Evolutionary conservation across 1,140 invertebrate genomes (phyloP).

Genomic region (Elysia chlorotica): DNA sequence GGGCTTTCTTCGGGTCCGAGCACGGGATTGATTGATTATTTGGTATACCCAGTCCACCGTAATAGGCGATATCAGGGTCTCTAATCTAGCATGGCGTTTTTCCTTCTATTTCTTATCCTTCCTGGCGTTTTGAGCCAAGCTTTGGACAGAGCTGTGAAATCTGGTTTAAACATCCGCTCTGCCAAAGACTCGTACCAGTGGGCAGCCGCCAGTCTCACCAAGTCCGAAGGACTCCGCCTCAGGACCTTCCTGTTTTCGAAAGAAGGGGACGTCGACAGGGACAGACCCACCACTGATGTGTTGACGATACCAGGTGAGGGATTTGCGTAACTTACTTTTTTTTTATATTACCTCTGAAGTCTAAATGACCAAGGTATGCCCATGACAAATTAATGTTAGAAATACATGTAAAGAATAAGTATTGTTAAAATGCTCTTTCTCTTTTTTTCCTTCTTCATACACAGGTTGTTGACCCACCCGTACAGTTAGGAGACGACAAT

Average conservation of each 20-base stretch:
- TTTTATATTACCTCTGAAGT: too few relatives aligned
- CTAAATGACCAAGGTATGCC: too few relatives aligned
- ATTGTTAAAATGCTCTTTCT: neutral
- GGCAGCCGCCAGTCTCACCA: neutral
- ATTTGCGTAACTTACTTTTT: too few relatives aligned
- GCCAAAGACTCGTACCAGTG: constrained; percentile 1
- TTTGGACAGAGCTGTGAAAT: neutral
- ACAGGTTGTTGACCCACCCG: neutral
- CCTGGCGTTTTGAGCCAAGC: too few relatives aligned
- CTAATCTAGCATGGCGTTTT: neutral
- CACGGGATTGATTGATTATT: constrained; percentile 12
- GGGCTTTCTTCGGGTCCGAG: constrained; percentile 10
- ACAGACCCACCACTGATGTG: too few relatives aligned
- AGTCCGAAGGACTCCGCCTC: neutral
- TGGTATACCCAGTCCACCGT: constrained; percentile 1
- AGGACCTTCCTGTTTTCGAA: neutral
- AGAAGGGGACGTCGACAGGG: neutral
- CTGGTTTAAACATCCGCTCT: neutral
- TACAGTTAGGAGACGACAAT: neutral
- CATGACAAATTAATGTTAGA: too few relatives aligned
- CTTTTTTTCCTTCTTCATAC: neutral
- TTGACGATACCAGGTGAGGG: too few relatives aligned
- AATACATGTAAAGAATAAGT: too few relatives aligned
- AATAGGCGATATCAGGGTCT: too few relatives aligned
- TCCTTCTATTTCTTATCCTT: too few relatives aligned